These are phyloP conservation scores for Perccottus glenii DNA, from an alignment of 2,113 vertebrate genomes.

Conservation along the genomic window DNA sequence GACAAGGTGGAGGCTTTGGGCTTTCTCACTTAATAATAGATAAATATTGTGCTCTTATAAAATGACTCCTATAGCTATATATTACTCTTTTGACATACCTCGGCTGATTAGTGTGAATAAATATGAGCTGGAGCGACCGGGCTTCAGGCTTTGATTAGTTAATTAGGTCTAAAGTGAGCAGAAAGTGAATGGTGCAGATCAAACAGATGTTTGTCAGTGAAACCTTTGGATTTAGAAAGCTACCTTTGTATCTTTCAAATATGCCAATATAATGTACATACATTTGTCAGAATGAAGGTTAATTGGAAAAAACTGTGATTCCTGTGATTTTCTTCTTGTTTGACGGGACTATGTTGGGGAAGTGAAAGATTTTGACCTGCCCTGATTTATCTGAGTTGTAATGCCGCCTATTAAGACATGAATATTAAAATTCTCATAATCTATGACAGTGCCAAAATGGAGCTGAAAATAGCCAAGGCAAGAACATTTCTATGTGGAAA, in stretches of 20 bases:
- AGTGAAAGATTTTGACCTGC: conserved; percentile 28
- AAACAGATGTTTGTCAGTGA: not conserved
- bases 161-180: not conserved
- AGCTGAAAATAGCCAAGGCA: conserved; percentile 75
- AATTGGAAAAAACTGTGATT: conserved; percentile 4
- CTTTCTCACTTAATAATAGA: too few relatives aligned
- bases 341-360: conserved; percentile 30
- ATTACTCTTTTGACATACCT: not conserved
- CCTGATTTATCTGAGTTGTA: conserved; percentile 66
- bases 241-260: not conserved
- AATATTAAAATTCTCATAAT: conserved; percentile 73
- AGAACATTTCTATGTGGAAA: conserved; percentile 75
- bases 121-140: not conserved
- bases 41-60: too few relatives aligned
- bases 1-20: not conserved
- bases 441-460: conserved; percentile 60
- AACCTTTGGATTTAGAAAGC: not conserved
- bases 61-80: not conserved
- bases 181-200: not conserved
- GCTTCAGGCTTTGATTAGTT: conserved; percentile 7
- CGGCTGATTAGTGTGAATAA: not conserved
- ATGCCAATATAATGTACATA: not conserved
- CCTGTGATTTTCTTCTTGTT: conserved; percentile 15
- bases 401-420: conserved; percentile 69
- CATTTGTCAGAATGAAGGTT: not conserved